Percentiles rank a stretch among this genome's conserved stretches.
These are phyloP conservation scores for Pollenia labialis DNA, from an alignment of 2,888 invertebrate species.

Conservation along the genomic window DNA sequence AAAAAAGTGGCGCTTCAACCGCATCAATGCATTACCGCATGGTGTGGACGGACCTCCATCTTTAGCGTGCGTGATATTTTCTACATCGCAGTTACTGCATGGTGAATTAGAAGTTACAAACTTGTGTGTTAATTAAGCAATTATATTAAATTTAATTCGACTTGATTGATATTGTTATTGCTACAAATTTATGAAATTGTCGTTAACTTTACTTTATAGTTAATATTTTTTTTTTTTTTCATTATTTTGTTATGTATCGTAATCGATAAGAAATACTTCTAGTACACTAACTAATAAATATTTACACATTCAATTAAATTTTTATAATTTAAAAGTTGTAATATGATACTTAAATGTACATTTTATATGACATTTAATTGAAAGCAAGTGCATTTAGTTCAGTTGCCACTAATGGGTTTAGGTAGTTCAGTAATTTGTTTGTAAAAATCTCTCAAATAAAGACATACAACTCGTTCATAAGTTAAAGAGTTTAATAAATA, in stretches of 20 bases:
- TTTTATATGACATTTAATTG: neutral
- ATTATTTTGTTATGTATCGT: neutral
- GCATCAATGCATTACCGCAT: too few relatives aligned
- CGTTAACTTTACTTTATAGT: conserved; percentile 16
- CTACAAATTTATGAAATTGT: neutral
- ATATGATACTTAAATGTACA: neutral
- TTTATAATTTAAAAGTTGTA: neutral
- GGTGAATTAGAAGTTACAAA: too few relatives aligned
- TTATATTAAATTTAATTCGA: conserved; percentile 33
- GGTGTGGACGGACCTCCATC: too few relatives aligned
- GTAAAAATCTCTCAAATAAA: too few relatives aligned
- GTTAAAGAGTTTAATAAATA: too few relatives aligned
- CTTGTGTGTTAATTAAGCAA: conserved; percentile 10
- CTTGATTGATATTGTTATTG: conserved; percentile 1
- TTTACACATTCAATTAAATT: neutral
- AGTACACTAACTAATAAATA: neutral
- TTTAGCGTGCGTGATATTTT: too few relatives aligned
- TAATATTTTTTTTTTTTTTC: conserved; percentile 13
- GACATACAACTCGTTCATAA: too few relatives aligned
- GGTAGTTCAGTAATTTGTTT: neutral
- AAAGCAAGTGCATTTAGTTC: neutral
- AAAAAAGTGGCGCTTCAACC: too few relatives aligned
- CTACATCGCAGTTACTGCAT: too few relatives aligned
- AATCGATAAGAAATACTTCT: neutral
- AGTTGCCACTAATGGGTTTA: neutral